Conservation (phyloP, 2,113 vertebrate species). For the Geococcyx californianus region DNA sequence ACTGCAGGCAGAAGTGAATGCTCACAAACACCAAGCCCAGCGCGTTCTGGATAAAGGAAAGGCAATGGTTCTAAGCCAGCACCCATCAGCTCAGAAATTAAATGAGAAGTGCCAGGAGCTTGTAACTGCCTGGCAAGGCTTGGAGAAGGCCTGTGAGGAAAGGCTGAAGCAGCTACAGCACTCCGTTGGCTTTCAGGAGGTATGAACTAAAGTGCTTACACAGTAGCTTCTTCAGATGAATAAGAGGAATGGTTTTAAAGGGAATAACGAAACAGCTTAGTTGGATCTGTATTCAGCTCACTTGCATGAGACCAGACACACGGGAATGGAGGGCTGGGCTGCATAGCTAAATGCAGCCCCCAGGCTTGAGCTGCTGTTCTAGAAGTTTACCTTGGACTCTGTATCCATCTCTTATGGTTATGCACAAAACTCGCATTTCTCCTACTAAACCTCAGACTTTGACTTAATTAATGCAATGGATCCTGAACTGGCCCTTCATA, state of each 20-base stretch:
- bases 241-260: neutral
- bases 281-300: neutral
- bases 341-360: neutral
- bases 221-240: neutral
- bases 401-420: neutral
- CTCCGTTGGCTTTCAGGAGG: constrained; percentile 81
- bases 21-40: constrained; percentile 78
- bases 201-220: constrained; percentile 32
- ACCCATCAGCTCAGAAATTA: constrained; percentile 72
- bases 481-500: neutral
- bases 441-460: neutral
- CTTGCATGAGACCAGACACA: neutral
- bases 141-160: constrained; percentile 79
- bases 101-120: constrained; percentile 77
- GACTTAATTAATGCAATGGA: neutral
- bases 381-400: neutral
- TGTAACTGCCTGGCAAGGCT: constrained; percentile 77
- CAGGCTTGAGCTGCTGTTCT: neutral
- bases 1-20: constrained; percentile 80
- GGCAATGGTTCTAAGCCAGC: constrained; percentile 61
- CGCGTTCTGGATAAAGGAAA: constrained; percentile 79
- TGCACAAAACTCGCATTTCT: neutral
- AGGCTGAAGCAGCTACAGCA: constrained; percentile 76
- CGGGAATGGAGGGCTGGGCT: neutral
- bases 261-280: neutral